Evolutionary conservation across 1,140 invertebrate species (phyloP).

Genomic region (Anagrus nilaparvatae): DNA sequence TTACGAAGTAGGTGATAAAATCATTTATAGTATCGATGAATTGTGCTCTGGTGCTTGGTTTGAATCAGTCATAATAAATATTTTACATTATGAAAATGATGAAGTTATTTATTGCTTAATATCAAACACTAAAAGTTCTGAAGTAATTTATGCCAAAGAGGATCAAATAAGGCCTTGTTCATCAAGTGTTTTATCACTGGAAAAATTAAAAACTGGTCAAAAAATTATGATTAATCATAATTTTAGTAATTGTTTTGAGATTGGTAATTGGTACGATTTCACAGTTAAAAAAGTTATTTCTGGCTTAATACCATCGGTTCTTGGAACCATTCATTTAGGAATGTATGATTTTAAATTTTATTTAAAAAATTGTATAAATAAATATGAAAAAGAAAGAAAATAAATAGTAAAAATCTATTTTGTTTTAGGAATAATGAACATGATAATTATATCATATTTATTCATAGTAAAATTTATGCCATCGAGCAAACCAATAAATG

Average conservation of each 20-base stretch:
- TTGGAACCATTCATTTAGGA: constrained; percentile 30
- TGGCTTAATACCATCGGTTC: no score
- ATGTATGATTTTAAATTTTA: background rate
- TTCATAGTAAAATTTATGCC: constrained; percentile 40
- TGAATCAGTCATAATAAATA: constrained; percentile 47
- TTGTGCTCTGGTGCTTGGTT: constrained; percentile 60
- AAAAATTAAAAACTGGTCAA: constrained; percentile 50
- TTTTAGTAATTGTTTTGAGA: constrained; percentile 53
- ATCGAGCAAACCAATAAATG: constrained; percentile 47
- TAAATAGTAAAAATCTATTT: background rate
- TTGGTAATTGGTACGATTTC: constrained; percentile 67
- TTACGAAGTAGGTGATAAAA: no score
- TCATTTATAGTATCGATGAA: no score
- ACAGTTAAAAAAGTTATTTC: constrained; percentile 33
- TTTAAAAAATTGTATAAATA: background rate
- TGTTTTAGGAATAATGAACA: constrained; percentile 23
- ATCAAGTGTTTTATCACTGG: constrained; percentile 41
- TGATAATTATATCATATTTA: constrained; percentile 38
- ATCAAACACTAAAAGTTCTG: constrained; percentile 37
- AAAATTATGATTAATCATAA: constrained; percentile 70
- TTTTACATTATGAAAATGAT: constrained; percentile 24
- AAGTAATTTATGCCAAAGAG: constrained; percentile 41
- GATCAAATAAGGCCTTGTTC: constrained; percentile 59
- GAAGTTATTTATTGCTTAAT: constrained; percentile 40
- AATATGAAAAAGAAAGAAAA: background rate